Evolutionary conservation across 2,888 invertebrate genomes (phyloP).

Genomic region (Lasioglossum lativentre): DNA sequence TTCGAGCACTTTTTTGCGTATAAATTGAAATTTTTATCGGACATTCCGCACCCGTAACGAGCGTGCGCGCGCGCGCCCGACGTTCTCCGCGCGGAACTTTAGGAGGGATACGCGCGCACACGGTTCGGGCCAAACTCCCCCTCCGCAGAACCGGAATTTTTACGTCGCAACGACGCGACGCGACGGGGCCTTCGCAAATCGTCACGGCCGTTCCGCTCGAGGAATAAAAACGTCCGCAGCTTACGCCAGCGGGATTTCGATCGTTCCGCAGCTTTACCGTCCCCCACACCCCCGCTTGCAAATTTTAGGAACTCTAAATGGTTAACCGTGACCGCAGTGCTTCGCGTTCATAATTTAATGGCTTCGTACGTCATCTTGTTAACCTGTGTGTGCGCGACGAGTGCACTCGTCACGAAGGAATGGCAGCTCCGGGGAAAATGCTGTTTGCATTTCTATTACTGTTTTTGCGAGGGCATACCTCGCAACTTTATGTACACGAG

Average conservation of each 20-base stretch:
- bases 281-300: neutral
- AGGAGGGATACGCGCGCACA: slow-evolving; percentile 22
- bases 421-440: neutral
- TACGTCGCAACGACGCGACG: neutral
- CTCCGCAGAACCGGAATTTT: neutral
- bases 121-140: neutral
- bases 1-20: slow-evolving; percentile 76
- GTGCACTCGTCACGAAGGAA: neutral
- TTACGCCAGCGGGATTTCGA: neutral
- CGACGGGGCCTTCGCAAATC: neutral
- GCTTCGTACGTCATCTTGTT: neutral
- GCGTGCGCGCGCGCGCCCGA: slow-evolving; percentile 33
- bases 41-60: slow-evolving; percentile 71
- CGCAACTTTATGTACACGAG: neutral
- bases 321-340: slow-evolving; percentile 1
- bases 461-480: neutral
- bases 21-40: slow-evolving; percentile 80
- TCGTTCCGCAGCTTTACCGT: neutral
- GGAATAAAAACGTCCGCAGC: neutral
- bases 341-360: slow-evolving; percentile 2
- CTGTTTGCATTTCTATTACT: neutral
- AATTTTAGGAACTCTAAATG: neutral
- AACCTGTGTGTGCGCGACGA: neutral
- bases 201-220: neutral
- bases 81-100: slow-evolving; percentile 49